These are phyloP conservation scores for Sebastes iracundus DNA, from an alignment of 2,797 vertebrate species.

Conservation along the genomic window DNA sequence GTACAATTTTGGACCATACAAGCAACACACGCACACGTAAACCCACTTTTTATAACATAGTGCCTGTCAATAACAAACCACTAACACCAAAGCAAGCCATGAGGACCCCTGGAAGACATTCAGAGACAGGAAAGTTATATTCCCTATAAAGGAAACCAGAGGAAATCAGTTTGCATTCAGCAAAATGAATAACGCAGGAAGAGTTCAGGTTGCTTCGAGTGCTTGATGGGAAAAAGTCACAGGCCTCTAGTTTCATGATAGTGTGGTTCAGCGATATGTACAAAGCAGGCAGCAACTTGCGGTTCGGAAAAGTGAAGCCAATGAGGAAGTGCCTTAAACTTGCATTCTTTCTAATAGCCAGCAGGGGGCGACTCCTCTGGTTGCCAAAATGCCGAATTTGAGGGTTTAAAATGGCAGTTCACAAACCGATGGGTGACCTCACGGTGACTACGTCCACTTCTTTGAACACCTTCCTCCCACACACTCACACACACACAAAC, in stretches of 20 bases:
- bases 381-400: too few species aligned
- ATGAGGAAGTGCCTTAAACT: too few species aligned
- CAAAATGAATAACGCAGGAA: not conserved
- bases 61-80: not conserved
- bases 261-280: not conserved
- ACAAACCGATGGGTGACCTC: too few species aligned
- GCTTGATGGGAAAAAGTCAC: not conserved
- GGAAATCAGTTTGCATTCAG: not conserved
- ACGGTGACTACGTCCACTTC: too few species aligned
- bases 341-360: not conserved
- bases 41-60: not conserved
- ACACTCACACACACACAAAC: too few species aligned
- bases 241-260: not conserved
- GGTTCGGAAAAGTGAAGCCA: too few species aligned
- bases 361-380: too few species aligned
- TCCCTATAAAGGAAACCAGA: not conserved
- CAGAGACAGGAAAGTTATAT: not conserved
- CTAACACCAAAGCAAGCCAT: not conserved
- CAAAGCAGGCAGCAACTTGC: too few species aligned
- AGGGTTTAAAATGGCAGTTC: too few species aligned
- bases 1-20: not conserved
- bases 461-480: not conserved
- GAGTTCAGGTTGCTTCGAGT: not conserved
- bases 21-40: not conserved
- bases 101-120: not conserved